These are phyloP conservation scores for Pseudomyrmex gracilis DNA, from an alignment of 1,140 invertebrate species.

Conservation along the genomic window DNA sequence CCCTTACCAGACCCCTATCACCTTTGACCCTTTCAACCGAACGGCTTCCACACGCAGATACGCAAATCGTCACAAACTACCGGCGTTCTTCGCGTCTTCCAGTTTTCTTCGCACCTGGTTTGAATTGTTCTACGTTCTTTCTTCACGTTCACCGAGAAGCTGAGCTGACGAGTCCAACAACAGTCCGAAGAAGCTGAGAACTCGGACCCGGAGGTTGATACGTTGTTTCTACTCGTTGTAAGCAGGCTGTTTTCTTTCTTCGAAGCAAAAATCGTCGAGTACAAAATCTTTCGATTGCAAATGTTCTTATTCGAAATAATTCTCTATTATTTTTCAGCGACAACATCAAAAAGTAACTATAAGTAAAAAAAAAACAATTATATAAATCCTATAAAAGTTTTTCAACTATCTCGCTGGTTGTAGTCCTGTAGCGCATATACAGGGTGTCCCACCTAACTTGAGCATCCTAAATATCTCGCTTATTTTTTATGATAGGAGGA, in stretches of 20 bases:
- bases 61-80: conserved; percentile 4
- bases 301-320: conserved; percentile 5
- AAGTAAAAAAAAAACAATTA: no score
- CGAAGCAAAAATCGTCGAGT: neutral
- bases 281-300: neutral
- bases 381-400: neutral
- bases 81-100: neutral
- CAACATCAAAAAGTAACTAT: neutral
- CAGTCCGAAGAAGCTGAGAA: conserved; percentile 2
- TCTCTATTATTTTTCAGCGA: neutral
- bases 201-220: neutral
- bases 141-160: neutral
- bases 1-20: conserved; percentile 62
- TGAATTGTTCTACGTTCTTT: conserved; percentile 14
- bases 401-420: no score
- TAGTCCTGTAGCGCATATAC: no score
- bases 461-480: no score
- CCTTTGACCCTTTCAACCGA: conserved; percentile 68
- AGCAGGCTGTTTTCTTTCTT: neutral
- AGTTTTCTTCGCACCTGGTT: conserved; percentile 40
- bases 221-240: neutral
- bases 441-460: no score
- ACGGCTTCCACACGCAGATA: conserved; percentile 55
- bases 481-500: no score
- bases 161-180: conserved; percentile 15